Percentiles rank a stretch among this genome's conserved stretches.
Conservation (phyloP, 2,888 invertebrate species). For the Tupiocoris notatus region DNA sequence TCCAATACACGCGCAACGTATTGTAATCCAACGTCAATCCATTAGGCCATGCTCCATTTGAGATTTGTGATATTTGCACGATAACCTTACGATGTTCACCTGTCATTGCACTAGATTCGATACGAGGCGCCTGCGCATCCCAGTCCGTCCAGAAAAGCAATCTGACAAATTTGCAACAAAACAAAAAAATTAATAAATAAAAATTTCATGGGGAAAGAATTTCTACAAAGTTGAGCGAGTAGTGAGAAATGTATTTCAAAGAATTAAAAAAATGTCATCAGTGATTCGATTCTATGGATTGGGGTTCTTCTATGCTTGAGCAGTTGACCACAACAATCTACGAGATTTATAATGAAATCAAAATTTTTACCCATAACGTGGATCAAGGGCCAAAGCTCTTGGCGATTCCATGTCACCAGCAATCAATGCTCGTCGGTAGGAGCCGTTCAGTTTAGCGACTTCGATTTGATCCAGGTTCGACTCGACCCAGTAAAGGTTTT, state of each 20-base stretch:
- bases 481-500: slow-evolving; percentile 86
- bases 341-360: neutral
- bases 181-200: too few species aligned
- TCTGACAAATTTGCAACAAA: too few species aligned
- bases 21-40: slow-evolving; percentile 77
- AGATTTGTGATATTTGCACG: slow-evolving; percentile 57
- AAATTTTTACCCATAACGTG: slow-evolving; percentile 64
- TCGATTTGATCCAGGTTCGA: slow-evolving; percentile 80
- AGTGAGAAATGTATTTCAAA: neutral
- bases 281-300: too few species aligned
- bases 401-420: slow-evolving; percentile 82
- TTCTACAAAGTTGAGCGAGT: slow-evolving; percentile 44
- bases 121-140: slow-evolving; percentile 73
- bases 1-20: slow-evolving; percentile 74
- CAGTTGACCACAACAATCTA: neutral
- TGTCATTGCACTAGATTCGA: slow-evolving; percentile 78
- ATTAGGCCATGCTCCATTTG: slow-evolving; percentile 75
- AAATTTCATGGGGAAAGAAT: neutral
- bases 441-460: slow-evolving; percentile 71
- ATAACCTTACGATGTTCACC: slow-evolving; percentile 65
- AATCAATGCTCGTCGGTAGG: slow-evolving; percentile 71
- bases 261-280: neutral
- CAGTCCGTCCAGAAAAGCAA: slow-evolving; percentile 86
- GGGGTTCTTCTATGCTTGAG: too few species aligned
- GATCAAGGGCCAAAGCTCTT: slow-evolving; percentile 78